phyloP scores from a whole-genome alignment of 2,888 invertebrate genomes.

The Apeira syringaria region DNA sequence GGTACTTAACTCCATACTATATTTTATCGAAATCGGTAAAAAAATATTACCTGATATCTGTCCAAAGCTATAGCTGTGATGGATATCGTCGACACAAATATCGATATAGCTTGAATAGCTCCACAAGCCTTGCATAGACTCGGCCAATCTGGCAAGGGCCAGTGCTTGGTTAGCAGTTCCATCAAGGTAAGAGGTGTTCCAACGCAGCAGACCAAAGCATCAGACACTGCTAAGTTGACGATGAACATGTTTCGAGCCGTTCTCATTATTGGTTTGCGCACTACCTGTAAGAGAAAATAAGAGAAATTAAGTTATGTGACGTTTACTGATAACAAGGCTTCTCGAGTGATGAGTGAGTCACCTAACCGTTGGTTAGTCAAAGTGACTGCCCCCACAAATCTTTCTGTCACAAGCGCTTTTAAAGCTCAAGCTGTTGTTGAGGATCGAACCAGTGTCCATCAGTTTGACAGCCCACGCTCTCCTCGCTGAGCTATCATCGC shows the following conservation, averaged over 20 bases:
- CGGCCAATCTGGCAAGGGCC: slow-evolving; percentile 92
- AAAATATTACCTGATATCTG: slow-evolving; percentile 91
- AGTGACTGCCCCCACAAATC: too few species aligned
- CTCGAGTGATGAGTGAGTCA: too few species aligned
- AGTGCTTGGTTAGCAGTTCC: slow-evolving; percentile 93
- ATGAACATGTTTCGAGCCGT: slow-evolving; percentile 97
- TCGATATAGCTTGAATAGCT: slow-evolving; percentile 94
- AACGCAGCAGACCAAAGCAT: slow-evolving; percentile 93
- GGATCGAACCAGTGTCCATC: too few species aligned
- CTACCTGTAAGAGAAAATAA: slow-evolving; percentile 80
- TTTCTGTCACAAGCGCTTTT: too few species aligned
- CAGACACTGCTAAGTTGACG: slow-evolving; percentile 92
- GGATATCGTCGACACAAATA: slow-evolving; percentile 96
- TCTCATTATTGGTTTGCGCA: slow-evolving; percentile 94
- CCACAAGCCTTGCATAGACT: slow-evolving; percentile 93
- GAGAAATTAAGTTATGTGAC: background rate
- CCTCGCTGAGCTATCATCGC: too few species aligned
- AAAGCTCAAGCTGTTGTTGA: too few species aligned
- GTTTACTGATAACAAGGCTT: too few species aligned
- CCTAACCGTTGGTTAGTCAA: too few species aligned
- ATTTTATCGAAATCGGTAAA: background rate
- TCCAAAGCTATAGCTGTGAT: slow-evolving; percentile 96
- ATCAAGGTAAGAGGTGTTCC: slow-evolving; percentile 95
- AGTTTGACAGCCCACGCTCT: too few species aligned
- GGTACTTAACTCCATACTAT: too few species aligned